Evolutionary conservation across 1,140 invertebrate species (phyloP).

Genomic region (Aphaenogaster rudis): DNA sequence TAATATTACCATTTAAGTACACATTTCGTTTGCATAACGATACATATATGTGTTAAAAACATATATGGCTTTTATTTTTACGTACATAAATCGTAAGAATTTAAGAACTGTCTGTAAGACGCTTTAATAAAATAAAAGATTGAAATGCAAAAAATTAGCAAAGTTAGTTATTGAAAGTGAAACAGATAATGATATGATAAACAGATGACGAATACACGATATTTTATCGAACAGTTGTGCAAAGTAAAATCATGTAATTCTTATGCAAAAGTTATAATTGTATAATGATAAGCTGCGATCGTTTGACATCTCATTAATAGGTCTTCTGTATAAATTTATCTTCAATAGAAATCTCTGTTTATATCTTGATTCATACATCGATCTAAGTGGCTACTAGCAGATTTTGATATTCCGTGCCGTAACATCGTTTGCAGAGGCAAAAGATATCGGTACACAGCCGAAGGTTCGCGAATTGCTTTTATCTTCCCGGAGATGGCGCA

Average conservation of each 20-base stretch:
- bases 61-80: background rate
- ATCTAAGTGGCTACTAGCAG: background rate
- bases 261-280: background rate
- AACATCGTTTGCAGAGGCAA: slow-evolving; percentile 49
- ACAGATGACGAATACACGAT: background rate
- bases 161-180: background rate
- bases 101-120: background rate
- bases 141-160: background rate
- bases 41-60: background rate
- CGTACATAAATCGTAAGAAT: background rate
- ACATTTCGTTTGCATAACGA: background rate
- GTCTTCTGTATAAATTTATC: background rate
- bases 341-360: background rate
- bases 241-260: background rate
- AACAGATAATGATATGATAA: background rate
- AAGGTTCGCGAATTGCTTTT: slow-evolving; percentile 70
- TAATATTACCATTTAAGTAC: background rate
- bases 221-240: slow-evolving; percentile 1
- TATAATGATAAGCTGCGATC: background rate
- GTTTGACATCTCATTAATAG: background rate
- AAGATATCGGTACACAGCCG: slow-evolving; percentile 62
- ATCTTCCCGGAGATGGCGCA: slow-evolving; percentile 83
- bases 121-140: slow-evolving; percentile 1
- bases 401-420: background rate
- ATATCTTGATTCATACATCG: background rate